These are phyloP conservation scores for Germaria angustata DNA, from an alignment of 2,888 invertebrate species.

Conservation along the genomic window DNA sequence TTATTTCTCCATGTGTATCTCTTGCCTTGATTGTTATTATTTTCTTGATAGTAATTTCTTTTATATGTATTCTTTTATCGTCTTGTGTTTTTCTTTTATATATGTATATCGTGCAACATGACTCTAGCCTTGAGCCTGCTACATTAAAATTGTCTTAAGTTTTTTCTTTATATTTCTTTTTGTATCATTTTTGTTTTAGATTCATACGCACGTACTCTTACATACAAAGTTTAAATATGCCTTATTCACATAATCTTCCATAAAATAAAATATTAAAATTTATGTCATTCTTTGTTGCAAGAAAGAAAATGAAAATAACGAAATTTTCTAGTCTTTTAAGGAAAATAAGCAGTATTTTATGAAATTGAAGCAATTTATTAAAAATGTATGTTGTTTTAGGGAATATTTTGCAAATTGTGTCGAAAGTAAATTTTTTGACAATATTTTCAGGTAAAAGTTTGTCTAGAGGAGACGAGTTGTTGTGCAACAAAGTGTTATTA, in stretches of 20 bases:
- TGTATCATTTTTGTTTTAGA: not conserved
- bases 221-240: conserved; percentile 17
- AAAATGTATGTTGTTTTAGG: not conserved
- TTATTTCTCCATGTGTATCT: conserved; percentile 7
- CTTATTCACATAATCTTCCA: conserved; percentile 37
- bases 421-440: not conserved
- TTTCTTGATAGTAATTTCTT: not conserved
- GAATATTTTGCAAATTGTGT: not conserved
- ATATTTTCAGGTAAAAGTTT: not conserved
- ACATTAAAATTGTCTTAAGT: conserved; percentile 8
- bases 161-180: not conserved
- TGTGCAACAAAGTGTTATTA: too few relatives aligned
- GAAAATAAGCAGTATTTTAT: not conserved
- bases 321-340: conserved; percentile 4
- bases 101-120: not conserved
- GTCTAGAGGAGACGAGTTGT: too few relatives aligned
- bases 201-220: not conserved
- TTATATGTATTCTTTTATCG: not conserved
- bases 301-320: conserved; percentile 7
- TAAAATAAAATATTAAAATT: conserved; percentile 53
- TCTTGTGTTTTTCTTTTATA: not conserved
- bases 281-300: conserved; percentile 14
- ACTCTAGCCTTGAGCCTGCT: conserved; percentile 50
- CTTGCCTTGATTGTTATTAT: conserved; percentile 6
- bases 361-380: conserved; percentile 31